Conservation (phyloP, 2,888 invertebrate genomes). For the Habrosyne pyritoides region DNA sequence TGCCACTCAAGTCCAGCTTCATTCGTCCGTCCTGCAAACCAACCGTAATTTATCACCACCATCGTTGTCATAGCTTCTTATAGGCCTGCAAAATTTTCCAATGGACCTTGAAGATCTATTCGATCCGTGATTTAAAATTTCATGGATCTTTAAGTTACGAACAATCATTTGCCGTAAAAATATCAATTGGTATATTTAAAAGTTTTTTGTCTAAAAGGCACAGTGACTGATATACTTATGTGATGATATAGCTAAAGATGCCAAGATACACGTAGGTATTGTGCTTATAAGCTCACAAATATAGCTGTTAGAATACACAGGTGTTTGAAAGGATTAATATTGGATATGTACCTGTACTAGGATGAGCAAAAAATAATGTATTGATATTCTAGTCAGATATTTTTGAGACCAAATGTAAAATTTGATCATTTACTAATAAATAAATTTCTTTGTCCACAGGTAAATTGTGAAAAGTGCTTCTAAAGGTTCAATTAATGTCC, state of each 20-base stretch:
- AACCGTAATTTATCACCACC: too few species aligned
- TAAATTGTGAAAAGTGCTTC: slow-evolving; percentile 60
- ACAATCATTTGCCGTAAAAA: not conserved
- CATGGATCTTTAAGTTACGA: not conserved
- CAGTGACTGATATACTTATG: not conserved
- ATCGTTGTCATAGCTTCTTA: not conserved
- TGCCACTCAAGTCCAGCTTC: too few species aligned
- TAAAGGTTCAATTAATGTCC: slow-evolving; percentile 22
- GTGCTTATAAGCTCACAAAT: too few species aligned
- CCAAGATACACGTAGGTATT: too few species aligned
- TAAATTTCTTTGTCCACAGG: slow-evolving; percentile 60
- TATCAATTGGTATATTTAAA: not conserved
- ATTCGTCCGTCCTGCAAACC: too few species aligned
- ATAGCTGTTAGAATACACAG: too few species aligned
- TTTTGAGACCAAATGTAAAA: too few species aligned
- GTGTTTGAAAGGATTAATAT: too few species aligned
- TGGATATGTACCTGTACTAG: too few species aligned
- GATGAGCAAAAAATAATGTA: too few species aligned
- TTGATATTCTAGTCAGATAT: too few species aligned
- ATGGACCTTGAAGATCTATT: not conserved
- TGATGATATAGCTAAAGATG: too few species aligned
- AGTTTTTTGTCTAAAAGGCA: not conserved
- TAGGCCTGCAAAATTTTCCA: not conserved
- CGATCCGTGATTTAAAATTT: not conserved
- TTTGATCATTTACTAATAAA: slow-evolving; percentile 20